A percentile compares a stretch with the other conserved stretches of the same genome.
phyloP scores from a whole-genome alignment of 2,888 invertebrate genomes.

The Dolichopus griseipennis region DNA sequence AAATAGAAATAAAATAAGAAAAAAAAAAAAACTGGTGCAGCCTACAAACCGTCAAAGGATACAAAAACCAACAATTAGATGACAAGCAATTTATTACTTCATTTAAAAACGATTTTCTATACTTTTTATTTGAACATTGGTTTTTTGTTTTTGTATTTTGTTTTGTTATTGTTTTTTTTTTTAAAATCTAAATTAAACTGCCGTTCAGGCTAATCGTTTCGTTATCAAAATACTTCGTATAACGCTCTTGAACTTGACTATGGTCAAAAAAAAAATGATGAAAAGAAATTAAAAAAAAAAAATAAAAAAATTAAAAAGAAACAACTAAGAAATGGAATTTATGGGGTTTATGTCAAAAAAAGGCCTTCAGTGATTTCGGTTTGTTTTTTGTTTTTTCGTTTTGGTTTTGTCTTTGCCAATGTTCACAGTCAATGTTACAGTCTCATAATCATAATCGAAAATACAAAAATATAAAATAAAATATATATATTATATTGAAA shows the following conservation, averaged over 20 bases:
- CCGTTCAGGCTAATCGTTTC: neutral
- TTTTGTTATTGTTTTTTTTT: no score
- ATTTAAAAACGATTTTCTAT: neutral
- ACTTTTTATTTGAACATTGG: neutral
- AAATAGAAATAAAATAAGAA: neutral
- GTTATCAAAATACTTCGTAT: neutral
- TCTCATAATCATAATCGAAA: constrained; percentile 2
- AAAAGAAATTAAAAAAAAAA: neutral
- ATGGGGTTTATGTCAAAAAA: neutral
- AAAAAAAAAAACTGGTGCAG: neutral
- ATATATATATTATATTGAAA: neutral
- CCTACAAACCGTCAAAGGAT: constrained; percentile 6
- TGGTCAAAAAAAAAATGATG: neutral
- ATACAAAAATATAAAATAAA: neutral
- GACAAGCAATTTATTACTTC: constrained; percentile 6
- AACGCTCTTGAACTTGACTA: neutral
- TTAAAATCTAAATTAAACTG: constrained; percentile 6
- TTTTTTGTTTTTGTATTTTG: no score
- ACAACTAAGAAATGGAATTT: neutral
- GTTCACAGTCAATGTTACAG: neutral
- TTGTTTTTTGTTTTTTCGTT: neutral
- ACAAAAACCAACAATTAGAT: constrained; percentile 3
- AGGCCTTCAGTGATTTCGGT: neutral
- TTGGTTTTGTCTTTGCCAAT: neutral
- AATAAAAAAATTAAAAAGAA: neutral